phyloP scores from a whole-genome alignment of 2,797 vertebrate genomes.

The Apogon hyalosoma region DNA sequence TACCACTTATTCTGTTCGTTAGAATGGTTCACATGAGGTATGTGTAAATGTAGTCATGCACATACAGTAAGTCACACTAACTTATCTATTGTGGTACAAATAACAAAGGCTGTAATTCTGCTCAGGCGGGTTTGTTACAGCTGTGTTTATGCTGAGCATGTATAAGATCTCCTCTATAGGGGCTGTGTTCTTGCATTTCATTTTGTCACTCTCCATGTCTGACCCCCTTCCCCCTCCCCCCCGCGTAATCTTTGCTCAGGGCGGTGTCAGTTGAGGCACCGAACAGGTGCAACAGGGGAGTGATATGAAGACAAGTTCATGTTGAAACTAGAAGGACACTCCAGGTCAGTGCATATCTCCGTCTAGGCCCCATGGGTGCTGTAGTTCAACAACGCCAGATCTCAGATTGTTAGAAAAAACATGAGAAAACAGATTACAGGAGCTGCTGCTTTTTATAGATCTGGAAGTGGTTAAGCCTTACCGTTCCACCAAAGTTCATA shows the following conservation, averaged over 20 bases:
- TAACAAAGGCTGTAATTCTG: neutral
- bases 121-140: neutral
- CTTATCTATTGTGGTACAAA: neutral
- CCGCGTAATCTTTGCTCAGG: constrained; percentile 22
- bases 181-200: constrained; percentile 6
- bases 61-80: neutral
- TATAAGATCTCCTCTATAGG: neutral
- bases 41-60: neutral
- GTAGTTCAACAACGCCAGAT: too few relatives aligned
- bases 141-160: constrained; percentile 14
- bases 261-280: constrained; percentile 53
- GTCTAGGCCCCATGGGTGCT: too few relatives aligned
- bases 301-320: constrained; percentile 46
- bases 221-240: neutral
- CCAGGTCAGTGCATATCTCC: neutral
- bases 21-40: neutral
- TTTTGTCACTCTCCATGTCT: neutral
- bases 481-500: too few relatives aligned
- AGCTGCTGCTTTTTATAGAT: too few relatives aligned
- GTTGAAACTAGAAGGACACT: constrained; percentile 32
- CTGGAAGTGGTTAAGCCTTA: too few relatives aligned
- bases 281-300: constrained; percentile 67
- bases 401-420: too few relatives aligned
- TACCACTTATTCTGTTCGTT: neutral
- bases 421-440: too few relatives aligned